Evolutionary conservation across 2,797 vertebrate genomes (phyloP).

Genomic region (Arnoldichthys spilopterus): DNA sequence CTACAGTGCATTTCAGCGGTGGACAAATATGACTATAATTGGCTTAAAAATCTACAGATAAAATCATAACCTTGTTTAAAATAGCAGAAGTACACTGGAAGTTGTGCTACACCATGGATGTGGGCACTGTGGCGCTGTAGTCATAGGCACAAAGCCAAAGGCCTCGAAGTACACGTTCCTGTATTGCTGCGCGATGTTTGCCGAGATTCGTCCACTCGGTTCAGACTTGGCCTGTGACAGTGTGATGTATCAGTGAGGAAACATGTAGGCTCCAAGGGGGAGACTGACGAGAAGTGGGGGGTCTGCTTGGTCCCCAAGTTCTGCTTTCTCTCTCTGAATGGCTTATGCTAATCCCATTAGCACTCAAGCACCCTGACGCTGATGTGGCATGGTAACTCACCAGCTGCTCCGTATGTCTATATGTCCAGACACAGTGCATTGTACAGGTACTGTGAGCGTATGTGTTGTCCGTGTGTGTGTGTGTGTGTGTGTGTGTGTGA

Average conservation of each 20-base stretch:
- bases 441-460: constrained; percentile 68
- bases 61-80: too few species aligned
- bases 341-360: constrained; percentile 81
- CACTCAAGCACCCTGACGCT: constrained; percentile 78
- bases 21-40: too few species aligned
- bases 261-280: neutral
- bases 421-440: constrained; percentile 75
- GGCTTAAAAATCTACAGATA: too few species aligned
- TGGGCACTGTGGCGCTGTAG: too few species aligned
- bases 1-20: too few species aligned
- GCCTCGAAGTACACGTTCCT: too few species aligned
- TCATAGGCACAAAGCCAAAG: too few species aligned
- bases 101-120: too few species aligned
- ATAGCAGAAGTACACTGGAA: too few species aligned
- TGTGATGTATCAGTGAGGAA: neutral
- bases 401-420: constrained; percentile 89
- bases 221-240: neutral
- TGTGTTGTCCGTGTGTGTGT: constrained; percentile 37
- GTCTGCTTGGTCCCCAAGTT: constrained; percentile 35
- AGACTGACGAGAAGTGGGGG: constrained; percentile 3
- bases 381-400: constrained; percentile 85
- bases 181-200: too few species aligned
- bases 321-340: constrained; percentile 69
- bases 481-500: constrained; percentile 20
- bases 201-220: neutral